Base-by-base conservation (phyloP, 2,113 vertebrate species). In the Petromus typicus region DNA sequence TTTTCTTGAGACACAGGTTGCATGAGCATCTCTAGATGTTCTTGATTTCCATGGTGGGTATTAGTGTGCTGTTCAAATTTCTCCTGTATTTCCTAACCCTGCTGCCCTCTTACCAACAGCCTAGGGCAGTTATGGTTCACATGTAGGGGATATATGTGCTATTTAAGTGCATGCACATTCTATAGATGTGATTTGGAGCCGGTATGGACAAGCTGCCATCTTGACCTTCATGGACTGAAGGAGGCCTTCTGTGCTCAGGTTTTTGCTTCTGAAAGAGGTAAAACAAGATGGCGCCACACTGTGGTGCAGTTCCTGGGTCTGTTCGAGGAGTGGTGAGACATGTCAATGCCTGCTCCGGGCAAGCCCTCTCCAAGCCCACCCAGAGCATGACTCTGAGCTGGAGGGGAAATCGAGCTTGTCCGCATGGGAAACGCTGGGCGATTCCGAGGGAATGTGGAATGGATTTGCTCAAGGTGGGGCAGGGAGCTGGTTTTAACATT, bases 371-470 rank as follows among this genome's bases (percentile, higher is more conserved):
- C 25, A 57, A n/a, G 37, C 18, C 18, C 0, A 18, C n/a, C 43
- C 43, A 73, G 66, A 17, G 2, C 17, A 4, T 1, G 27, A 25
- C 12, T 32, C n/a, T 17, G 43, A 69, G 40, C 54, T 25, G 6
- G 7, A 30, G 2, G 7, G 5, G 56, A 34, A 20, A 32, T 22
- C 37, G 79, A 48, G 0, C 17, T 5, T 1, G 16, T 45, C 37
- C 22, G 4, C 2, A 0, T 18, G 27, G 37, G 43, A 83, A 57
- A 32, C 14, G 67, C 17, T 3, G 3, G 12, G 2, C 2, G 34
- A 10, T 23, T 56, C 83, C 11, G 11, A 5, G 43, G 27, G n/a
- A 34, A 82, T 3, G 9, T 61, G 45, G 20, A 23, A 18, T 2
- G 34, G 12, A 14, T 40, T 23, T 11, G 9, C 67, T 88, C 27